Base-by-base conservation (phyloP, 2,888 invertebrate species). In the Yponomeuta plumbellus region DNA sequence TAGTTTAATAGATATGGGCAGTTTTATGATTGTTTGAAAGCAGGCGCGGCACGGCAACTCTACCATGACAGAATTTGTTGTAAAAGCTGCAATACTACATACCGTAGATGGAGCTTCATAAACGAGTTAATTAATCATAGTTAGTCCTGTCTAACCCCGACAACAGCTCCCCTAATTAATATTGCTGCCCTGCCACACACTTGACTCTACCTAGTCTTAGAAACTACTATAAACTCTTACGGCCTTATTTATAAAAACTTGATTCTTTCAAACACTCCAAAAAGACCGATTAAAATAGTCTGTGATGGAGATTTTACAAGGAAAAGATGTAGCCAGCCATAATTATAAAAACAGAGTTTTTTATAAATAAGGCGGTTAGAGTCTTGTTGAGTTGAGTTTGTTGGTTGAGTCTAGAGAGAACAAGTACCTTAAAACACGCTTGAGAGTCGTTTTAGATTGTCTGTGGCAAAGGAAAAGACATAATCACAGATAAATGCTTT, bases 121-220 rank as follows among this genome's bases (percentile, higher is more conserved):
- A 81, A 82, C 80, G 77, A 79, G 75, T 80, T 81, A 82, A 82
- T 85, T 83, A 81, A 81, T 85, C 79, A 81, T 81, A 78, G 79
- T 81, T 80, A 76, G 80, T 79, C 78, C 76, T 75, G 76, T 72
- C 77, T 76, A 72, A 73, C 72, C 75, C 71, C 66, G 66, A 69
- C 74, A 70, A 71, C 71, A 73, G 74, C 71, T 66, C 34, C 8
- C 34, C 65, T 72, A 70, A 13, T 13, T 11, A 20, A 44, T 63
- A 44, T 62, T 34, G 17, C 62, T 17, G 17, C 44, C 10, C 62
- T 17, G 17, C 17, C 44, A 52, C 44, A 52, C 44, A 52, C 44
- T 17, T 17, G 44, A 52, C 34, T 10, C 34, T 34, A 34, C 34
- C 6, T 34, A 34, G 34, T 34, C 8, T 5, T 10, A 34, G 34